These are phyloP conservation scores for Labeo rohita DNA, from an alignment of 2,113 vertebrate genomes.

Conservation along the genomic window DNA sequence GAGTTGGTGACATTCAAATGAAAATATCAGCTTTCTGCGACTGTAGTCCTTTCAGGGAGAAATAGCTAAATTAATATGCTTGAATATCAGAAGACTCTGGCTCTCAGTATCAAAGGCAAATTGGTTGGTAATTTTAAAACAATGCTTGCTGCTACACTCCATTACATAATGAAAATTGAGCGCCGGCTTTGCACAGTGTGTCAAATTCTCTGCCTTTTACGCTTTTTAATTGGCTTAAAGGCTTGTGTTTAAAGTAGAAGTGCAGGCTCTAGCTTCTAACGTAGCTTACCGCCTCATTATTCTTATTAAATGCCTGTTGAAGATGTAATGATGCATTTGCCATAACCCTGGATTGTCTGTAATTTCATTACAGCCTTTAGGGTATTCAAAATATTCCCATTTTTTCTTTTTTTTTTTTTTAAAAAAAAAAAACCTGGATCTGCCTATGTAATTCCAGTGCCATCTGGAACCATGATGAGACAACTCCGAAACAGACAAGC, in stretches of 20 bases:
- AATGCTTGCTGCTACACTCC: conserved; percentile 10
- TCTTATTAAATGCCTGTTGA: not conserved
- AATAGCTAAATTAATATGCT: conserved; percentile 1
- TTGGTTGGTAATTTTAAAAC: not conserved
- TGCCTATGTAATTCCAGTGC: not conserved
- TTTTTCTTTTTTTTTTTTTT: not conserved
- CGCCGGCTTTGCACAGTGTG: not conserved
- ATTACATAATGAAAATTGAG: conserved; percentile 25
- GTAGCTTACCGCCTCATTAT: not conserved
- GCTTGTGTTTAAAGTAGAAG: not conserved
- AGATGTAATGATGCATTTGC: conserved; percentile 9
- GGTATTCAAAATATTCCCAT: not conserved
- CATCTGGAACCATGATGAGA: not conserved
- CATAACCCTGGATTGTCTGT: not conserved
- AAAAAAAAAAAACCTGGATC: not conserved
- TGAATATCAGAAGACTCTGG: not conserved
- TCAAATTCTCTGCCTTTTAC: not conserved
- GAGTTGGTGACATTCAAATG: conserved; percentile 5
- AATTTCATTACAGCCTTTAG: not conserved
- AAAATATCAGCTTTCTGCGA: not conserved
- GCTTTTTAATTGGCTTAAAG: not conserved
- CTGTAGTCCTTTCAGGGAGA: not conserved
- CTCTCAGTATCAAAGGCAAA: conserved; percentile 4
- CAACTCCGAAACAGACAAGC: not conserved
- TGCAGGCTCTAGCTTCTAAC: not conserved